Base-by-base conservation (phyloP, 2,888 invertebrate species). In the Parapristionchus giblindavisi region DNA sequence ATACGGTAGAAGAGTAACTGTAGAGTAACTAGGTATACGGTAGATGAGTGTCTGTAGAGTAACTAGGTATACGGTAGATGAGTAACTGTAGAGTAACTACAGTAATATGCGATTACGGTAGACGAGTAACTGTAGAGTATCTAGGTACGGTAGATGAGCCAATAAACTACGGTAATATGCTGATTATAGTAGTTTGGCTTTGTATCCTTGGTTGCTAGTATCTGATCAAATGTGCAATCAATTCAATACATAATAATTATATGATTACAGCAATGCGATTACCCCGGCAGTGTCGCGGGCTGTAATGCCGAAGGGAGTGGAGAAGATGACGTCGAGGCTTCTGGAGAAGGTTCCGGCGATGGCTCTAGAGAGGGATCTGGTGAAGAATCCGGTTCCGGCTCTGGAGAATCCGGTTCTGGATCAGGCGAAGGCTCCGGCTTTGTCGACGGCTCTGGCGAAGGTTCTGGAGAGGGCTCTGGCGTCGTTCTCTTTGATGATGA, bases 201-300 rank as follows among this genome's bases (percentile, higher is more conserved):
- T n/a, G n/a, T n/a, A n/a, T n/a, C n/a, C n/a, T n/a, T n/a, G n/a
- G n/a, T n/a, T n/a, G n/a, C n/a, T n/a, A n/a, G n/a, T n/a, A n/a
- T n/a, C n/a, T n/a, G n/a, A n/a, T n/a, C n/a, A n/a, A n/a, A n/a
- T n/a, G n/a, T n/a, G n/a, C n/a, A n/a, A n/a, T n/a, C n/a, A n/a
- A n/a, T n/a, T n/a, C n/a, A n/a, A n/a, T n/a, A n/a, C n/a, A n/a
- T n/a, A n/a, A n/a, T n/a, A n/a, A n/a, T n/a, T n/a, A n/a, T n/a
- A 21, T 29, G 6, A 40, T 11, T 63, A 1, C 63, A 65, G 63
- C 40, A 43, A 29, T 65, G 63, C 43, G 63, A 65, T 43, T 65
- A 65, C 43, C 63, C 63, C 1, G 63, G 63, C 43, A 65, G 43
- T 32, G 61, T 61, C 24, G 61, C 61, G 4, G 61, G 61, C 61